Evolutionary conservation across 2,113 vertebrate species (phyloP).

Genomic region (Nycticryphes semicollaris): DNA sequence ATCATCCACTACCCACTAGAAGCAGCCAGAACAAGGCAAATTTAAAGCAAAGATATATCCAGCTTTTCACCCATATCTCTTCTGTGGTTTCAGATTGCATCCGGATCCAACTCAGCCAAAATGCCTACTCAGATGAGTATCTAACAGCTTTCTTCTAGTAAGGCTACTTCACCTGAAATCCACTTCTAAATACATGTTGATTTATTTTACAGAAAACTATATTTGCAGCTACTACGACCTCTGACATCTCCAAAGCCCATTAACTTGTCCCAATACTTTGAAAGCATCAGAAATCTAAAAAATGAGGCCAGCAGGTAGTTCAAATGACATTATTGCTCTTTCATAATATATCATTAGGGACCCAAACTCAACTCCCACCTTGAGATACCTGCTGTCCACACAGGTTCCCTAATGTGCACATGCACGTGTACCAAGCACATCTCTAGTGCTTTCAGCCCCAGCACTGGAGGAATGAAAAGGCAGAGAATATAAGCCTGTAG

Average conservation of each 20-base stretch:
- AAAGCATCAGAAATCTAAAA: neutral
- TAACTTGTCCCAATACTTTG: neutral
- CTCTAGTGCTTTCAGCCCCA: neutral
- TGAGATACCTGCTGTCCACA: neutral
- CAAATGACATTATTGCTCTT: neutral
- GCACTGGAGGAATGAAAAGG: neutral
- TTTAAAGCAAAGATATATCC: neutral
- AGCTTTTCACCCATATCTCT: neutral
- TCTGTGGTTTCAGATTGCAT: neutral
- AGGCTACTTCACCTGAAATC: neutral
- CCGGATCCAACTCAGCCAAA: neutral
- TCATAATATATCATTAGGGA: neutral
- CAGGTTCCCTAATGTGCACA: neutral
- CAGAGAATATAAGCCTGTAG: neutral
- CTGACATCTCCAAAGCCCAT: neutral
- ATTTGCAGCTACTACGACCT: neutral
- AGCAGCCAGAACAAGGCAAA: neutral
- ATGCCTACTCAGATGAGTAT: neutral
- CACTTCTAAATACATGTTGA: neutral
- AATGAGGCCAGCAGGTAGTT: neutral
- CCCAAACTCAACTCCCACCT: neutral
- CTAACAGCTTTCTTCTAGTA: neutral
- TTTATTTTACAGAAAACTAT: neutral
- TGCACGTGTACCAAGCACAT: neutral
- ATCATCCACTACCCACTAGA: neutral